phyloP scores from a whole-genome alignment of 2,888 invertebrate species.

The Heliconius hortense region DNA sequence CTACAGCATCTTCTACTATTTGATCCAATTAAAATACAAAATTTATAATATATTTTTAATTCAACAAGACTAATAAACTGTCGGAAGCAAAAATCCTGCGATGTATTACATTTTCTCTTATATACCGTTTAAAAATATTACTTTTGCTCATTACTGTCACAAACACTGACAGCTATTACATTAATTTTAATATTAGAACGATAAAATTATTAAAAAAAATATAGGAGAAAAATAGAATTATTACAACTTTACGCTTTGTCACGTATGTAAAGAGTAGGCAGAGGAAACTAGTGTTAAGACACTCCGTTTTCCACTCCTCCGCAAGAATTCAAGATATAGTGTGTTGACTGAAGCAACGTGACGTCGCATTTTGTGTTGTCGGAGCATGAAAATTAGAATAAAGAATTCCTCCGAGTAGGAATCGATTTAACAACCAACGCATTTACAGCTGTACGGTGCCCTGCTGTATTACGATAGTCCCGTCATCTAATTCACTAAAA shows the following conservation, averaged over 20 bases:
- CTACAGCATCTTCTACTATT: neutral
- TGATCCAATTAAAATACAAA: neutral
- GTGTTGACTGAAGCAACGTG: too few species aligned
- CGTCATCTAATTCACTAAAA: too few species aligned
- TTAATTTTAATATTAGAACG: neutral
- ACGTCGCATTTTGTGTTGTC: too few species aligned
- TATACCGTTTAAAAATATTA: slow-evolving; percentile 7
- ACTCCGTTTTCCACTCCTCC: too few species aligned
- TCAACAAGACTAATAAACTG: neutral
- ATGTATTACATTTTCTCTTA: slow-evolving; percentile 8
- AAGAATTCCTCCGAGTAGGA: too few species aligned
- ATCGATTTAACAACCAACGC: too few species aligned
- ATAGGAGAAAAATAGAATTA: neutral
- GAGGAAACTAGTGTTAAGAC: too few species aligned
- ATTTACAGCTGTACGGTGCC: too few species aligned
- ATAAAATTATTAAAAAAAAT: neutral
- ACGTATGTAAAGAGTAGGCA: too few species aligned
- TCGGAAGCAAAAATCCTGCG: slow-evolving; percentile 10
- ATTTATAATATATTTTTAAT: neutral
- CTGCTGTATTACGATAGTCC: too few species aligned
- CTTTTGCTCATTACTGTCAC: slow-evolving; percentile 17
- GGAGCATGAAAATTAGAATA: too few species aligned
- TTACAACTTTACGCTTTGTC: neutral
- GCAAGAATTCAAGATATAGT: too few species aligned
- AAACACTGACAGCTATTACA: slow-evolving; percentile 4